phyloP scores from a whole-genome alignment of 2,797 vertebrate genomes.

The Alfaro cultratus region DNA sequence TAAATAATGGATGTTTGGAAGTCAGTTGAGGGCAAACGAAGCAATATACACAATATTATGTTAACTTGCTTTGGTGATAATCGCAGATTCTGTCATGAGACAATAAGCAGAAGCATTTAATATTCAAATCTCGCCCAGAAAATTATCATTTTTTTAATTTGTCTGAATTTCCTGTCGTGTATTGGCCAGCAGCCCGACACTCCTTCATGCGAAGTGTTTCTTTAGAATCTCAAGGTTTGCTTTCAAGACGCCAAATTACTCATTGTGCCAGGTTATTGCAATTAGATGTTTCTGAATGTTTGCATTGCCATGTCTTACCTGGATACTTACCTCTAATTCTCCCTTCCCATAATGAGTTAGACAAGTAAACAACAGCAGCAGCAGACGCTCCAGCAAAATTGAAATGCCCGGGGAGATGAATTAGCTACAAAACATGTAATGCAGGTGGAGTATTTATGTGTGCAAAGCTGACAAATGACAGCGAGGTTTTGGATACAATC shows the following conservation, averaged over 20 bases:
- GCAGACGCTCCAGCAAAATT: conserved; percentile 56
- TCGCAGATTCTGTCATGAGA: conserved; percentile 45
- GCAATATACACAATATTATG: conserved; percentile 53
- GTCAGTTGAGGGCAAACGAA: conserved; percentile 47
- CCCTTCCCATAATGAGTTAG: conserved; percentile 73
- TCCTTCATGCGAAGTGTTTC: conserved; percentile 71
- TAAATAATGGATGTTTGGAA: conserved; percentile 64
- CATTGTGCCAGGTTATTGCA: conserved; percentile 82
- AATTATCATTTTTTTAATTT: conserved; percentile 62
- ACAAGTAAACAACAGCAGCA: conserved; percentile 60
- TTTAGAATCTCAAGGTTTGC: conserved; percentile 67
- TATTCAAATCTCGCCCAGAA: conserved; percentile 59
- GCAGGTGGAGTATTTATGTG: conserved; percentile 67
- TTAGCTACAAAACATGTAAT: conserved; percentile 55
- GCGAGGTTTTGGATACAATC: conserved; percentile 56
- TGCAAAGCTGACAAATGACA: conserved; percentile 64
- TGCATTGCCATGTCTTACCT: conserved; percentile 64
- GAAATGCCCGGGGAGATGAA: conserved; percentile 69
- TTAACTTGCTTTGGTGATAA: conserved; percentile 44
- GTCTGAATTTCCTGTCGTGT: conserved; percentile 55
- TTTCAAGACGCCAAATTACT: conserved; percentile 77
- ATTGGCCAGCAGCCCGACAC: conserved; percentile 67
- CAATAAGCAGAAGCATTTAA: conserved; percentile 49
- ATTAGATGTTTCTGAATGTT: conserved; percentile 74
- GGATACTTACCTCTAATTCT: conserved; percentile 67